These are phyloP conservation scores for Drosophila jambulina DNA, from an alignment of 1,140 invertebrate genomes.

Conservation along the genomic window DNA sequence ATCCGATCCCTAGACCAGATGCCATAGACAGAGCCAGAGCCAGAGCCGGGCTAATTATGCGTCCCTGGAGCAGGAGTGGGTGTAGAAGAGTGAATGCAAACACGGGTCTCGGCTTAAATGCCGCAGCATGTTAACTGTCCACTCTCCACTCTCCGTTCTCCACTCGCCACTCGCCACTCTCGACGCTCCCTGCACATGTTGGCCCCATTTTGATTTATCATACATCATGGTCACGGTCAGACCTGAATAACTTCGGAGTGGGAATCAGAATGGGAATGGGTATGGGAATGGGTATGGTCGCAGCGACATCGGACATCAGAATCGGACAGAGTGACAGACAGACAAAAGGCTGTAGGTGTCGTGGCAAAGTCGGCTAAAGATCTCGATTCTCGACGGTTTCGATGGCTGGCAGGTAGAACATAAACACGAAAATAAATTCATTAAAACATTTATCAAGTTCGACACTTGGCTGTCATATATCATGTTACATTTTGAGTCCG, in stretches of 20 bases:
- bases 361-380: slow-evolving; percentile 36
- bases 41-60: slow-evolving; percentile 67
- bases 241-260: slow-evolving; percentile 48
- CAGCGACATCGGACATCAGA: background rate
- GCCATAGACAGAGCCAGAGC: slow-evolving; percentile 25
- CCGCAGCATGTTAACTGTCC: slow-evolving; percentile 66
- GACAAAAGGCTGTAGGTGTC: slow-evolving; percentile 29
- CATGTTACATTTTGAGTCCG: slow-evolving; percentile 75
- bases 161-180: background rate
- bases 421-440: slow-evolving; percentile 81
- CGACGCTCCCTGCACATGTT: slow-evolving; percentile 39
- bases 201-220: slow-evolving; percentile 70
- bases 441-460: slow-evolving; percentile 83
- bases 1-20: background rate
- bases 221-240: slow-evolving; percentile 77
- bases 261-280: slow-evolving; percentile 6
- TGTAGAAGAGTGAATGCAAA: slow-evolving; percentile 30
- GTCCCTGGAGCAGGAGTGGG: slow-evolving; percentile 6
- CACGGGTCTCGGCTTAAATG: slow-evolving; percentile 71
- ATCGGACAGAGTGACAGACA: background rate
- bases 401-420: slow-evolving; percentile 56
- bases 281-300: slow-evolving; percentile 2
- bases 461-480: slow-evolving; percentile 81
- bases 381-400: slow-evolving; percentile 31
- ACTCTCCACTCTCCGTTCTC: background rate